Base-by-base conservation (phyloP, 2,797 vertebrate species). In the Tiaroga cobitis region DNA sequence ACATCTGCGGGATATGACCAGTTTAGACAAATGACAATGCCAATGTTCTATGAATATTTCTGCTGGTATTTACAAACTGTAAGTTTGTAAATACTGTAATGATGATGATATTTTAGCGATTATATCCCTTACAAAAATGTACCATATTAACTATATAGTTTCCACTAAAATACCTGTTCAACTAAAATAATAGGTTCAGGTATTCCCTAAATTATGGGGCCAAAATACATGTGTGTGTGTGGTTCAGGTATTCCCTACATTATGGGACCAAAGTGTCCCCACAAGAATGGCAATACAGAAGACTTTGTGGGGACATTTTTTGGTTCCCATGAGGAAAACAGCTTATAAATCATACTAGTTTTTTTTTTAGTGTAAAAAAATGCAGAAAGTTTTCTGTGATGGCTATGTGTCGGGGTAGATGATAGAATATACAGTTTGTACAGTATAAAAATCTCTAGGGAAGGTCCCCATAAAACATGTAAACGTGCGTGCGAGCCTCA, bases 1-100 rank as follows among this genome's bases (percentile, higher is more conserved):
- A 84, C 59, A n/a, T 83, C 81, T 75, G 72, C 3, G 51, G 81
- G 29, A 3, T 26, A 37, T 65, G 21, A 65, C 29, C 5, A 63
- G 43, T 29, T 78, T 79, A 59, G 37, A 69, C 34, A 41, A 56
- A 77, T 46, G 37, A 32, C 19, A 68, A 69, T 7, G 43, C 7
- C 26, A 65, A 16, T 75, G 43, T 39, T 65, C 2, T 11, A n/a
- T 39, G 32, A 51, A 15, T 37, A 75, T n/a, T 26, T 24, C 21
- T 18, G 21, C 59, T 26, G 56, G 9, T 15, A 26, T 74, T 81
- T 29, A 56, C 24, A 70, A 51, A 72, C 34, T 61, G 32, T 76
- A 54, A 21, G 49, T 16, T n/a, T n/a, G n/a, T n/a, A n/a, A n/a
- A n/a, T n/a, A n/a, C n/a, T n/a, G n/a, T n/a, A n/a, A n/a, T n/a